Conservation (phyloP, 2,888 invertebrate species). For the Epinotia demarniana region DNA sequence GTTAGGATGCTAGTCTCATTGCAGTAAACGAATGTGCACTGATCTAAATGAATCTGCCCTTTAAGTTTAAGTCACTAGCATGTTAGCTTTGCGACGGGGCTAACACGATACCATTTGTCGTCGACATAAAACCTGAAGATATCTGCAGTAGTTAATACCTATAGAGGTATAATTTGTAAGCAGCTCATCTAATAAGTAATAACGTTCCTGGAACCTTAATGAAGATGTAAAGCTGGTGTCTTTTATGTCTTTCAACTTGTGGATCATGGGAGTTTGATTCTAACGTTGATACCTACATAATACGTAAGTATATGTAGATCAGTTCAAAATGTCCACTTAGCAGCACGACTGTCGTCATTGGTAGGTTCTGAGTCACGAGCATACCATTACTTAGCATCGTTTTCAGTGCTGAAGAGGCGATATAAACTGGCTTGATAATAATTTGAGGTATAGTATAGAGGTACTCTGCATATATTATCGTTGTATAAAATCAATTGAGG, state of each 20-base stretch:
- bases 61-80: neutral
- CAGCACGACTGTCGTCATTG: constrained; percentile 17
- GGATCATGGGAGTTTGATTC: too few species aligned
- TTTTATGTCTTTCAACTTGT: too few species aligned
- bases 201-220: too few species aligned
- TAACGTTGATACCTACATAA: too few species aligned
- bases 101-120: neutral
- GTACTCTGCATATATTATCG: too few species aligned
- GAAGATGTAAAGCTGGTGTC: too few species aligned
- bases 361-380: constrained; percentile 12
- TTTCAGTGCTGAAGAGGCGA: constrained; percentile 6
- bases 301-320: neutral
- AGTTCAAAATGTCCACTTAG: constrained; percentile 15
- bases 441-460: neutral
- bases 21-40: neutral
- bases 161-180: too few species aligned
- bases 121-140: neutral
- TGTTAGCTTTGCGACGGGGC: neutral
- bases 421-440: constrained; percentile 1
- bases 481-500: too few species aligned
- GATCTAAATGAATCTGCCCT: constrained; percentile 11
- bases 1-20: neutral
- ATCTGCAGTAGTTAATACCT: neutral
- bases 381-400: constrained; percentile 3
- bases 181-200: too few species aligned